Conservation (phyloP, 2,797 vertebrate genomes). For the Propithecus deckenii region DNA sequence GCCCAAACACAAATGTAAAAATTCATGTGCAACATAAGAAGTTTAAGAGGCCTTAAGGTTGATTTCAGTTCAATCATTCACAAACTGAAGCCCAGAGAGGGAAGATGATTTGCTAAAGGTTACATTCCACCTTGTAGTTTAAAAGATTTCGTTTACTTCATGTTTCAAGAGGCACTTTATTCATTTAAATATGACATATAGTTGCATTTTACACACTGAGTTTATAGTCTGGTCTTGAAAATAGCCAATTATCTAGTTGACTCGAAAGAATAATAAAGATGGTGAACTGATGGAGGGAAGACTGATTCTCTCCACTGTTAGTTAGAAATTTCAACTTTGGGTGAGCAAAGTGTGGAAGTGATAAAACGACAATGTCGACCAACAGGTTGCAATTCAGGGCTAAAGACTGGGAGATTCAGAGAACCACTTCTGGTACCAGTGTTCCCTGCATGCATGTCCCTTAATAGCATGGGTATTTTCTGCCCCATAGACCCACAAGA, state of each 20-base stretch:
- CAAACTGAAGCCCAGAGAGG: background rate
- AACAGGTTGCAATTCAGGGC: background rate
- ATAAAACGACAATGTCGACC: background rate
- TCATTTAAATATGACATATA: background rate
- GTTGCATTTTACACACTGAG: background rate
- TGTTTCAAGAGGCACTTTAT: background rate
- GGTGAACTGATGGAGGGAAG: background rate
- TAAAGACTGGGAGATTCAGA: background rate
- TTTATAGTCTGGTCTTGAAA: background rate
- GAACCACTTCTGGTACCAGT: background rate
- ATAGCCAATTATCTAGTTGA: background rate
- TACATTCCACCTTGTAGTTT: background rate
- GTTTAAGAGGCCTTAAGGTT: background rate
- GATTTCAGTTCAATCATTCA: background rate
- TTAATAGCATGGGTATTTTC: background rate
- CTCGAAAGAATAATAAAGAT: background rate
- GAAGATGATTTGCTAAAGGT: background rate
- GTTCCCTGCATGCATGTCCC: rapidly evolving
- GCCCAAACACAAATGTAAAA: background rate
- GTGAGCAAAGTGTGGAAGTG: background rate
- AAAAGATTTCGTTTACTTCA: background rate
- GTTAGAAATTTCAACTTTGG: background rate
- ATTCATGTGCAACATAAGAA: background rate
- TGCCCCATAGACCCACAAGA: background rate
- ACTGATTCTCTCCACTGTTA: background rate